phyloP scores from a whole-genome alignment of 1,140 invertebrate genomes.

The Lethocerus indicus region DNA sequence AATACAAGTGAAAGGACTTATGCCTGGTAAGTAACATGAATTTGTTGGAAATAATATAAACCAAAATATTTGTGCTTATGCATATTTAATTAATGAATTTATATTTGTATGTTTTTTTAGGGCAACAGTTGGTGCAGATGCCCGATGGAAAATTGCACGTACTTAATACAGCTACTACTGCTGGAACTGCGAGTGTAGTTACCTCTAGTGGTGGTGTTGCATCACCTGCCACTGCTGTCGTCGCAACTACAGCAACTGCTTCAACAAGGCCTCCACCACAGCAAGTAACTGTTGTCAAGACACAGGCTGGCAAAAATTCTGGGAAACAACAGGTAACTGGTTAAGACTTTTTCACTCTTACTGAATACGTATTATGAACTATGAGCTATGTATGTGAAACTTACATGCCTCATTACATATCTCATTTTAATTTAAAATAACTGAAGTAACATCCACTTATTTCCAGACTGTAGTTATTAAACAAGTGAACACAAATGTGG shows the following conservation, averaged over 20 bases:
- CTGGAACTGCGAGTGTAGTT: constrained; percentile 19
- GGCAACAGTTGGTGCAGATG: constrained; percentile 86
- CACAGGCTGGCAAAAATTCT: background rate
- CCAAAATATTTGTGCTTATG: constrained; percentile 3
- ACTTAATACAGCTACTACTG: constrained; percentile 25
- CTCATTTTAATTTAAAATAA: too few relatives aligned
- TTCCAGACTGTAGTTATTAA: constrained; percentile 18
- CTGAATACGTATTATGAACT: too few relatives aligned
- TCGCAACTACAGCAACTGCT: constrained; percentile 18
- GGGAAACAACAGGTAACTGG: background rate
- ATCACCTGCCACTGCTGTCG: constrained; percentile 6
- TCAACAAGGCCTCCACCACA: background rate
- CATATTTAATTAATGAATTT: background rate
- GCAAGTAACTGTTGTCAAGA: constrained; percentile 10
- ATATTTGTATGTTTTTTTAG: constrained; percentile 21
- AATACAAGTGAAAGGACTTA: constrained; percentile 73
- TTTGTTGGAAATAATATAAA: background rate
- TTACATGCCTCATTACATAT: too few relatives aligned
- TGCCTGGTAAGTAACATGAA: constrained; percentile 36
- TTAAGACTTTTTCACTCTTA: too few relatives aligned
- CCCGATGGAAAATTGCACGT: constrained; percentile 87
- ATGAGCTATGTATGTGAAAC: too few relatives aligned
- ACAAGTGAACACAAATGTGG: constrained; percentile 13
- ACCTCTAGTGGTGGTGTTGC: too few relatives aligned
- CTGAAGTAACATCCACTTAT: too few relatives aligned